Evolutionary conservation across 1,140 invertebrate genomes (phyloP), one percentile per base, ranked within the genome.

Genomic region (Drosophila subobscura): DNA sequence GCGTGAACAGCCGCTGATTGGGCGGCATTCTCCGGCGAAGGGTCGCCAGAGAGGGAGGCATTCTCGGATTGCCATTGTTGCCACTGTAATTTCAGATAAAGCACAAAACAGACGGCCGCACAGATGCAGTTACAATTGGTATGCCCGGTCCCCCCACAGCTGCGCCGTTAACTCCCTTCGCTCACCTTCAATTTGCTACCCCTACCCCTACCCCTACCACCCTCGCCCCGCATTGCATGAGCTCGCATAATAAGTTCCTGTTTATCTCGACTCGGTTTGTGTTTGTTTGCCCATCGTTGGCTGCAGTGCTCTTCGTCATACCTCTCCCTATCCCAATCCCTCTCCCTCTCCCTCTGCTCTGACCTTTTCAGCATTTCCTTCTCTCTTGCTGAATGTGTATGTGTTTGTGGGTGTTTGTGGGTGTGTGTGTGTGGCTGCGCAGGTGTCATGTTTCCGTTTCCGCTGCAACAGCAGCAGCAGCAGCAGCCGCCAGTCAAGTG

Each of bases 361-460:
- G 12, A 7, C 3, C 2, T 4, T 6, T 1, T 4, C 23, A 3
- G 16, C 1, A 0, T 37, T n/a, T 12, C 29, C 54, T 20, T 51
- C 25, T 47, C 16, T 42, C 25, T 33, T 29, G 14, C 22, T 42
- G 29, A 25, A 3, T 23, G 14, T 37, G 25, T 54, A 12, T 44
- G 23, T 20, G n/a, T n/a, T n/a, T n/a, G n/a, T n/a, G n/a, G n/a
- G 8, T 53, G 42, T 58, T 40, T 44, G 49, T 54, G 55, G 42
- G 73, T 73, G 72, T 53, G 27, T 57, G 53, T 47, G 70, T 78
- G 78, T 59, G 72, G 46, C 56, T 60, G 77, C 56, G 72, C 81
- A 85, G 80, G 80, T 85, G 80, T 86, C 81, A 77, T 86, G 77
- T 80, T 85, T 85, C 80, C 81, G 81, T 70, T 86, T 85, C 80